Evolutionary conservation across 2,113 vertebrate species (phyloP).

Genomic region (Spea multiplicata): DNA sequence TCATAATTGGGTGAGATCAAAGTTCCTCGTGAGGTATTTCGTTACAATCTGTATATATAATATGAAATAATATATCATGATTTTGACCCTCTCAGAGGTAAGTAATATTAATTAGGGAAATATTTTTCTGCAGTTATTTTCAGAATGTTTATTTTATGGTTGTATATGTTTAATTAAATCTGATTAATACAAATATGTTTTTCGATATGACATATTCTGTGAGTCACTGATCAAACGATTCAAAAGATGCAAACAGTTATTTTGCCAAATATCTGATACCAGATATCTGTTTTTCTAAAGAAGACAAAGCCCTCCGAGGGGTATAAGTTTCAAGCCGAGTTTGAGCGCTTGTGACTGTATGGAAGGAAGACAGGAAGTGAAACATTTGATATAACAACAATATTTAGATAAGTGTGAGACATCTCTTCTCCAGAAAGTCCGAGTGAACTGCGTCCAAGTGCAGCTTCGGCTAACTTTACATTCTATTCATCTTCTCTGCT

Average conservation of each 20-base stretch:
- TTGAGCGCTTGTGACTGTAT: conserved; percentile 61
- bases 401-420: conserved; percentile 70
- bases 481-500: conserved; percentile 55
- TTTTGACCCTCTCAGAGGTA: too few relatives aligned
- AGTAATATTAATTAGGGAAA: too few relatives aligned
- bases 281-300: conserved; percentile 50
- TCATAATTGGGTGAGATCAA: too few relatives aligned
- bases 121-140: too few relatives aligned
- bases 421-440: conserved; percentile 66
- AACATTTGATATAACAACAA: conserved; percentile 67
- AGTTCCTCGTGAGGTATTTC: too few relatives aligned
- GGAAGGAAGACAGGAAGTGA: conserved; percentile 66
- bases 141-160: too few relatives aligned
- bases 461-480: conserved; percentile 59
- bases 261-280: conserved; percentile 59
- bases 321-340: conserved; percentile 60
- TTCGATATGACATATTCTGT: conserved; percentile 21
- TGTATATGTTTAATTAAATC: too few relatives aligned
- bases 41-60: too few relatives aligned
- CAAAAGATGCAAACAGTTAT: conserved; percentile 47
- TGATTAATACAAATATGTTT: neutral
- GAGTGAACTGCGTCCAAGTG: conserved; percentile 63
- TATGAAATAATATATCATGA: too few relatives aligned
- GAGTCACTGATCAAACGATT: conserved; percentile 15
- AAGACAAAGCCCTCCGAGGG: conserved; percentile 56